Evolutionary conservation across 1,140 invertebrate species (phyloP), one percentile per base, ranked within the genome.

Genomic region (Acromyrmex charruanus): DNA sequence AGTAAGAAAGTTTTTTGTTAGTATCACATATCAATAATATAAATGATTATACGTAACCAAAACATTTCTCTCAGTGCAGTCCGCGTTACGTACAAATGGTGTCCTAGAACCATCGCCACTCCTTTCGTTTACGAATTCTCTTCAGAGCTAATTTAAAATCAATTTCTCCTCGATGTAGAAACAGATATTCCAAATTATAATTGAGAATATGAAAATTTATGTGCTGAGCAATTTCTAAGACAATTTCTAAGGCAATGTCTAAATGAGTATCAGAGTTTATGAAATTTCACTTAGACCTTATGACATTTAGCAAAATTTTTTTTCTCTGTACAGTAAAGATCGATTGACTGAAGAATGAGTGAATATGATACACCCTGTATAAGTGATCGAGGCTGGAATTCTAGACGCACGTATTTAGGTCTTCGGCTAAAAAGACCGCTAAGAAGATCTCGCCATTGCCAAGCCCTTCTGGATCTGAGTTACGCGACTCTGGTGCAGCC

Each of bases 311-410:
- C 39, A 25, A 72, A 53, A 44, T 44, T 44, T 31, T 59, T 21
- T 39, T 28, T 31, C n/a, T 58, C 14, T 7, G 72, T 58, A 5
- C 5, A 7, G 49, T 25, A 14, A 44, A 68, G 51, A 39, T 14
- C 58, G 44, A 87, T 28, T 7, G 59, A 51, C n/a, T 44, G 2
- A 35, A 9, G n/a, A 58, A 49, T 18, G 4, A 25, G 14, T 25
- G 7, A n/a, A 61, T 49, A 21, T n/a, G 77, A 25, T 18, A 58
- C 77, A 44, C 31, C n/a, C 18, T 35, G 28, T 53, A 25, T 31
- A n/a, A 10, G 39, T 28, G 25, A 74, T 75, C 81, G 61, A 87
- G 61, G 66, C 59, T 80, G 74, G 85, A 87, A 87, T 89, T 90
- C 72, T 89, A 89, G 28, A 59, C 66, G 84, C 61, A 59, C 28